These are phyloP conservation scores for Echeneis naucrates DNA, from an alignment of 2,797 vertebrate species.

Conservation along the genomic window DNA sequence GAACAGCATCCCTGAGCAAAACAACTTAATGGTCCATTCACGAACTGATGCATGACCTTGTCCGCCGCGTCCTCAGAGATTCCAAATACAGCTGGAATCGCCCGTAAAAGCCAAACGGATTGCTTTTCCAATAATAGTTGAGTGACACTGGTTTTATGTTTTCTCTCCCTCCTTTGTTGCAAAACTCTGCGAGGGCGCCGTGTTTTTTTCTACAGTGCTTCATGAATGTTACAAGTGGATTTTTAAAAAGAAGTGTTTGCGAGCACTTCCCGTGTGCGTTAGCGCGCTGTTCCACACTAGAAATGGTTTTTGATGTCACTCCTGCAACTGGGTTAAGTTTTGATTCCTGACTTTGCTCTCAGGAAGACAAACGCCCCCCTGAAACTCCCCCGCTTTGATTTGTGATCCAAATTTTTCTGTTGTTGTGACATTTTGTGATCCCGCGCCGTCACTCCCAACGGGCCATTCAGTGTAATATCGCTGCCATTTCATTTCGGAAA, in stretches of 20 bases:
- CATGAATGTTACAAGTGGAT: constrained; percentile 42
- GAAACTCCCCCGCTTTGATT: constrained; percentile 32
- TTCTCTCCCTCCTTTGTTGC: constrained; percentile 42
- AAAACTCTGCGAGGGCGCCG: constrained; percentile 48
- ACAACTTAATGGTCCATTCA: constrained; percentile 71
- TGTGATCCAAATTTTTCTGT: constrained; percentile 16
- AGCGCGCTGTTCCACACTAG: constrained; percentile 31
- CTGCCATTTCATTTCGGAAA: background rate
- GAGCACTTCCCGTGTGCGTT: constrained; percentile 43
- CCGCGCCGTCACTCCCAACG: constrained; percentile 9
- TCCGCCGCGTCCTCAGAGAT: constrained; percentile 55
- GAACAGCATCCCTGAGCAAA: constrained; percentile 58
- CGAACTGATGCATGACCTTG: constrained; percentile 62
- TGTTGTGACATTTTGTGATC: constrained; percentile 43
- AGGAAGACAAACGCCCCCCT: constrained; percentile 19
- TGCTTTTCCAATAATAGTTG: constrained; percentile 67
- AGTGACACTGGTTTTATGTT: constrained; percentile 55
- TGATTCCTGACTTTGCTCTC: constrained; percentile 33
- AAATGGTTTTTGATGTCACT: constrained; percentile 31
- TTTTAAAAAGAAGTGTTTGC: constrained; percentile 44
- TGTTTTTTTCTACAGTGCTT: constrained; percentile 47
- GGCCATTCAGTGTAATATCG: background rate
- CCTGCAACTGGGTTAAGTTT: constrained; percentile 15
- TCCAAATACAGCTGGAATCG: constrained; percentile 63
- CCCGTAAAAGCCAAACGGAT: constrained; percentile 64